These are phyloP conservation scores for Haplotaxodon microlepis DNA, from an alignment of 2,113 vertebrate species.

Conservation along the genomic window DNA sequence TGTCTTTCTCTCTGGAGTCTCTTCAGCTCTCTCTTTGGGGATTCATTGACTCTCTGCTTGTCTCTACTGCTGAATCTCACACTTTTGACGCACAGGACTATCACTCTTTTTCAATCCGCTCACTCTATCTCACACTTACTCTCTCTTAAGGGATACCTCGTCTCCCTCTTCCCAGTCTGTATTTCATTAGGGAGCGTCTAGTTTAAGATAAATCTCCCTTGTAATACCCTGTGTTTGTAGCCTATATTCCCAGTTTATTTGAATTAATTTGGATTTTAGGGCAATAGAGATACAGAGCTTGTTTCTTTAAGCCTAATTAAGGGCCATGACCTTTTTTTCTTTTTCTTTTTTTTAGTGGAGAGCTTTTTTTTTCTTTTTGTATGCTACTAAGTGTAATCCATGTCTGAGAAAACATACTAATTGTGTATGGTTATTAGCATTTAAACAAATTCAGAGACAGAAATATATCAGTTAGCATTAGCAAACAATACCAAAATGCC, in stretches of 20 bases:
- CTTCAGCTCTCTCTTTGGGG: neutral
- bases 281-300: neutral
- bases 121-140: slow-evolving; percentile 1
- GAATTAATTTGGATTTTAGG: neutral
- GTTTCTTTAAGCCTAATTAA: neutral
- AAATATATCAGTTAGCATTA: neutral
- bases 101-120: slow-evolving; percentile 38
- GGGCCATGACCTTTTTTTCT: neutral
- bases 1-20: slow-evolving; percentile 12
- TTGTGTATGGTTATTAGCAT: neutral
- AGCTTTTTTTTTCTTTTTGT: neutral
- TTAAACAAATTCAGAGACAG: neutral
- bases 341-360: neutral
- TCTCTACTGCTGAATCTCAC: slow-evolving; percentile 32
- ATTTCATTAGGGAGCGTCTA: neutral
- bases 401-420: neutral
- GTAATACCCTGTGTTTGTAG: neutral
- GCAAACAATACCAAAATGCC: neutral
- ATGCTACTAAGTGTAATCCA: neutral
- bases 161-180: neutral
- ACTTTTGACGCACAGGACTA: slow-evolving; percentile 40
- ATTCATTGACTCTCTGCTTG: neutral
- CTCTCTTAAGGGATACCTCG: neutral
- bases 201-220: neutral
- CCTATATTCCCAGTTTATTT: neutral